Base-by-base conservation (phyloP, 1,140 invertebrate species). In the Atta cephalotes region DNA sequence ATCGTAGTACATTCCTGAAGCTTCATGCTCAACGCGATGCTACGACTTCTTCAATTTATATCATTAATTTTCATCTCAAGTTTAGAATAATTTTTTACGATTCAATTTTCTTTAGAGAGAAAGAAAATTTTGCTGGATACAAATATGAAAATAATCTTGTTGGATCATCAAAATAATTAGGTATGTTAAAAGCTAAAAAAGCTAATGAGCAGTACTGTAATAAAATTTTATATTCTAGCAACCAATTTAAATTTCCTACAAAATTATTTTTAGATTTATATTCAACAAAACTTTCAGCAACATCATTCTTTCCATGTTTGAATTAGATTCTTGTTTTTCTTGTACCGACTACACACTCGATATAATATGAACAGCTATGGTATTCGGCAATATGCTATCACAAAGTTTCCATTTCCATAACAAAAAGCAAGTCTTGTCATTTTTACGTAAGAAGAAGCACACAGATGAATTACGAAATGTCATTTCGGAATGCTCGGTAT, bases 401-500 rank as follows among this genome's bases (percentile, higher is more conserved):
- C 18, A 5, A 45, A 25, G 21, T 65, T 35, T 65, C 5, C 10
- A 60, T 21, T 62, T 62, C 28, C 51, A 49, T 9, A 9, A 3
- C 4, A 53, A 80, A 35, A 9, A 12, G 31, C 28, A 18, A 16
- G 7, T 65, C n/a, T 68, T 18, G 18, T 18, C 9, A 68, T 72
- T 72, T 60, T 45, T 10, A 28, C 14, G 25, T 45, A 18, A 49
- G 7, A 45, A n/a, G 25, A 35, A 18, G 18, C 18, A 39, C 39
- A 31, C 10, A 16, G 21, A 74, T 31, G 25, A 28, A 62, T 82
- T 28, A 28, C 35, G 39, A 62, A 62, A 74, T 7, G 18, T 62
- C 25, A 12, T 35, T 84, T 62, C 7, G 68, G 4, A 35, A 45
- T 45, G 35, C 81, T 71, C 63, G 63, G 56, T 56, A 14, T n/a